Conservation (phyloP, 2,797 vertebrate genomes). For the Florisuga fusca region DNA sequence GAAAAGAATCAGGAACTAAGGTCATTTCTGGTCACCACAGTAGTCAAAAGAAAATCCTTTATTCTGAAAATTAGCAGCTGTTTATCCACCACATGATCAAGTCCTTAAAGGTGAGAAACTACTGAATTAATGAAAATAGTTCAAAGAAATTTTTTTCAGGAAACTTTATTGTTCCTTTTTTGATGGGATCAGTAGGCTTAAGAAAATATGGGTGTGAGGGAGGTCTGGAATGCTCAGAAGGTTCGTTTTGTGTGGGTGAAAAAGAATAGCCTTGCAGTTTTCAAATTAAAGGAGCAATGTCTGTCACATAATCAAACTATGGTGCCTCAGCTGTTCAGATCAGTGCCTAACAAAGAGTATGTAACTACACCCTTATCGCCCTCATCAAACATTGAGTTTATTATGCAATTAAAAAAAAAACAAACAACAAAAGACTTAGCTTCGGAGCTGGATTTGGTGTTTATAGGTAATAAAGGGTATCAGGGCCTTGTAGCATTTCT, state of each 20-base stretch:
- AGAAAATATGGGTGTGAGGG: neutral
- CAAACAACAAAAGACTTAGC: constrained; percentile 14
- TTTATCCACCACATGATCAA: constrained; percentile 6
- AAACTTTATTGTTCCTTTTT: neutral
- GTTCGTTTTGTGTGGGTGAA: neutral
- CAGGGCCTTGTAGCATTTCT: constrained; percentile 8
- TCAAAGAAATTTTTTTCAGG: constrained; percentile 13
- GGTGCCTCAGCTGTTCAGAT: constrained; percentile 24
- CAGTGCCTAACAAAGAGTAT: neutral
- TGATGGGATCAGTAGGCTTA: neutral
- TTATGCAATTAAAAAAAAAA: constrained; percentile 37
- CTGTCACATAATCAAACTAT: neutral
- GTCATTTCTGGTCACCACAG: neutral
- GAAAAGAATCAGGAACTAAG: constrained; percentile 50
- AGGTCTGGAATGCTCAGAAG: neutral
- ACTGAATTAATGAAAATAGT: constrained; percentile 34
- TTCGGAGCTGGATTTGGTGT: constrained; percentile 25
- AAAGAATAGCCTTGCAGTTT: neutral
- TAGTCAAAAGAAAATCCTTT: constrained; percentile 46
- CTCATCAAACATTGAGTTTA: constrained; percentile 41
- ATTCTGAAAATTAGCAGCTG: constrained; percentile 35
- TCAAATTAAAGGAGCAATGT: neutral
- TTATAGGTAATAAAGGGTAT: neutral
- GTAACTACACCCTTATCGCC: neutral
- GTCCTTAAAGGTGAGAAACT: constrained; percentile 16